phyloP scores from a whole-genome alignment of 2,113 vertebrate species.

The Hyperopisus bebe region DNA sequence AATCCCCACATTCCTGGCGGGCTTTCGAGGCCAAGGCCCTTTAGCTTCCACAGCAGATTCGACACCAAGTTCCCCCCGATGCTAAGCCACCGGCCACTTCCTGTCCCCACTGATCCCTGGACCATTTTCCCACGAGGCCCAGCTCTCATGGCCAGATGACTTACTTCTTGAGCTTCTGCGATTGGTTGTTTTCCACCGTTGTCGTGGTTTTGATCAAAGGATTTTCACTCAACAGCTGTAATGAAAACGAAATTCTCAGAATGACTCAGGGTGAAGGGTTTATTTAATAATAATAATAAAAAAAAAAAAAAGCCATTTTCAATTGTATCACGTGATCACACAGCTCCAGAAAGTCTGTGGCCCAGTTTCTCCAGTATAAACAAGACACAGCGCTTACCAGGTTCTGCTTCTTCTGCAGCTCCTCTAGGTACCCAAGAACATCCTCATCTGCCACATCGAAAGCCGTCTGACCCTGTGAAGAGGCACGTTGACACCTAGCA shows the following conservation, averaged over 20 bases:
- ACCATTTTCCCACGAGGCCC: not conserved
- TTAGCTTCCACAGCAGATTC: not conserved
- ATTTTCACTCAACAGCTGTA: slow-evolving; percentile 87
- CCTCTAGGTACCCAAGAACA: slow-evolving; percentile 93
- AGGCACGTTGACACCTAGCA: not conserved
- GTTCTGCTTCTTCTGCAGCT: slow-evolving; percentile 95
- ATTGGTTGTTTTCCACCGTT: slow-evolving; percentile 90
- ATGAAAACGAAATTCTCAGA: not conserved
- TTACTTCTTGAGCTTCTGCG: slow-evolving; percentile 90
- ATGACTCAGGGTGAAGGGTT: not conserved
- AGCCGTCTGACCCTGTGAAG: slow-evolving; percentile 82
- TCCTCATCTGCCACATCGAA: slow-evolving; percentile 98
- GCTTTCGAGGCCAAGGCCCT: not conserved
- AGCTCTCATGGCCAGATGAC: slow-evolving; percentile 21
- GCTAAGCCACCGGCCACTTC: not conserved
- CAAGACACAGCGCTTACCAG: slow-evolving; percentile 66
- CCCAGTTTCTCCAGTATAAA: not conserved
- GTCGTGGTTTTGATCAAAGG: slow-evolving; percentile 90
- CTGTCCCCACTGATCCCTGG: not conserved
- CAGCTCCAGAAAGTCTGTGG: not conserved
- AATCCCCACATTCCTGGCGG: not conserved
- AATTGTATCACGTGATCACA: not conserved
- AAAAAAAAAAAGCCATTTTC: not conserved
- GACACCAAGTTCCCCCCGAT: not conserved
- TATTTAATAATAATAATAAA: too few species aligned